Conservation (phyloP, 2,113 vertebrate genomes). For the Gymnorhina tibicen region DNA sequence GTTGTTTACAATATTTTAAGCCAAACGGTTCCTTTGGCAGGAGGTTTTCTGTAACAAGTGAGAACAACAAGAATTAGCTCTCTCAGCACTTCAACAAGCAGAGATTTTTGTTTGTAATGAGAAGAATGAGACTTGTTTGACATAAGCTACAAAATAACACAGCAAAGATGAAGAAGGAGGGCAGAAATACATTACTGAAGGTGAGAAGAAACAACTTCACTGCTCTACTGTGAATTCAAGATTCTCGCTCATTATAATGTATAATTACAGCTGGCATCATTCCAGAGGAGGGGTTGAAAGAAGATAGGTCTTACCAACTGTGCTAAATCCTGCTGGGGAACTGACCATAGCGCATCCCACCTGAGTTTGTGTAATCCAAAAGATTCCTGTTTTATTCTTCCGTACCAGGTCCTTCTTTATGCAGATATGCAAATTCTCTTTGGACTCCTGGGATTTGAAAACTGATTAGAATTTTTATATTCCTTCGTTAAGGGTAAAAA, state of each 20-base stretch:
- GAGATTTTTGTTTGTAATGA: constrained; percentile 46
- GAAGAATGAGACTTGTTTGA: constrained; percentile 48
- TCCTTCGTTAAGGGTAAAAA: background rate
- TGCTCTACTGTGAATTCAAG: constrained; percentile 9
- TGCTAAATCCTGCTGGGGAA: background rate
- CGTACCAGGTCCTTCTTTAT: background rate
- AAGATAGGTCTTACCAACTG: background rate
- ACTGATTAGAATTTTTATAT: constrained; percentile 41
- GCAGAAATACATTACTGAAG: constrained; percentile 35
- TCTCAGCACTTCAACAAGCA: constrained; percentile 9
- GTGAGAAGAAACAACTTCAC: constrained; percentile 36
- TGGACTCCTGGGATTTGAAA: background rate
- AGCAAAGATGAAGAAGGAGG: constrained; percentile 16
- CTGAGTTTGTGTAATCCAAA: background rate
- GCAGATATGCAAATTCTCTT: constrained; percentile 45
- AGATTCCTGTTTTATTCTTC: background rate
- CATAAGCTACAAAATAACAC: constrained; percentile 10
- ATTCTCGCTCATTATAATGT: constrained; percentile 14
- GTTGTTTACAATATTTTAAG: constrained; percentile 36
- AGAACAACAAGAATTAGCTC: constrained; percentile 26
- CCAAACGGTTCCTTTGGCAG: constrained; percentile 35
- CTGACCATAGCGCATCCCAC: background rate
- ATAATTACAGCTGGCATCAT: constrained; percentile 21
- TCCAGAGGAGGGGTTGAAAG: background rate
- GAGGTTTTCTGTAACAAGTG: constrained; percentile 26